phyloP scores from a whole-genome alignment of 2,888 invertebrate species.

The Beris morrisii region DNA sequence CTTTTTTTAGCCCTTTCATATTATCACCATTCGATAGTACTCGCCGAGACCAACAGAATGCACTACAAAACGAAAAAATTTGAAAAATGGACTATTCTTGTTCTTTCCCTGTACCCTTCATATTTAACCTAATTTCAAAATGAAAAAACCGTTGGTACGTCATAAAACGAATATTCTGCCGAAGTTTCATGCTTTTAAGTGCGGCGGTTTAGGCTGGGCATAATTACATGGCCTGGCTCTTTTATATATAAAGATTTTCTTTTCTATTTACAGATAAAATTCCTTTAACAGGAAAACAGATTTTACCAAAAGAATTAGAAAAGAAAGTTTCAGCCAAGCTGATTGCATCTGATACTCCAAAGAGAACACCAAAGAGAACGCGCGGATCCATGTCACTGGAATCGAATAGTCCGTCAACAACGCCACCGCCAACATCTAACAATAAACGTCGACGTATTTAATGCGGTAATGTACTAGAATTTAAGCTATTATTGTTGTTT shows the following conservation, averaged over 20 bases:
- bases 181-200: no score
- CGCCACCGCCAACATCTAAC: constrained; percentile 52
- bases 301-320: constrained; percentile 48
- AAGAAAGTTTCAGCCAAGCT: constrained; percentile 50
- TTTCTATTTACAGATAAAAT: constrained; percentile 42
- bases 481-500: not conserved
- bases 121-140: no score
- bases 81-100: no score
- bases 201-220: no score
- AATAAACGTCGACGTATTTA: constrained; percentile 54
- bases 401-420: constrained; percentile 55
- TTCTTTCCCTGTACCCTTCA: no score
- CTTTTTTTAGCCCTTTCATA: no score
- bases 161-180: no score
- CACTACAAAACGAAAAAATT: no score
- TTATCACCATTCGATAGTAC: no score
- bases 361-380: constrained; percentile 54
- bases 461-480: constrained; percentile 19
- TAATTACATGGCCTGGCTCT: no score
- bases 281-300: constrained; percentile 37
- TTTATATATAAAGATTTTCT: not conserved
- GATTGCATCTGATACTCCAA: constrained; percentile 47
- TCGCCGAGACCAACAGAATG: no score
- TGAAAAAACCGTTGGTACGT: no score
- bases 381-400: constrained; percentile 56